Conservation (phyloP, 37 sponge, comb jelly and placozoan genomes). For the Aplysina aerophoba region DNA sequence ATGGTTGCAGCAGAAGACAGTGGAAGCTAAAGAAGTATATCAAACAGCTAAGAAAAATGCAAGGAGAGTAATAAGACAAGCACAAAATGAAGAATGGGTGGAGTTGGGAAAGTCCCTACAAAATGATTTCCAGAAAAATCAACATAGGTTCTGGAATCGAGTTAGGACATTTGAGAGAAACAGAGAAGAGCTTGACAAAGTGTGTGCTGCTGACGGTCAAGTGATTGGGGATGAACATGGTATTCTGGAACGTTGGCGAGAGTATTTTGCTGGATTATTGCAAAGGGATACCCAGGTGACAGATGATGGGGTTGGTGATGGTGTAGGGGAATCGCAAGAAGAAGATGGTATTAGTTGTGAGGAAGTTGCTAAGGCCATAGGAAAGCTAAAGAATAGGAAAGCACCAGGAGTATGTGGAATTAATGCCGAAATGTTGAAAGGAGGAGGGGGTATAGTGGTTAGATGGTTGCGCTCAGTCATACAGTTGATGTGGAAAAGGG, state of each 20-base stretch:
- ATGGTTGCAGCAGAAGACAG: conserved; percentile 8
- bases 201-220: too few relatives aligned
- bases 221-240: too few relatives aligned
- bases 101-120: not conserved
- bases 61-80: conserved; percentile 24
- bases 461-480: not conserved
- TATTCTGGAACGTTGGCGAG: too few relatives aligned
- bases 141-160: not conserved
- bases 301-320: too few relatives aligned
- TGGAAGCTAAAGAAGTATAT: conserved; percentile 10
- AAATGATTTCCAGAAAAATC: conserved; percentile 2
- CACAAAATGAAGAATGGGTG: conserved; percentile 5
- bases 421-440: conserved; percentile 18
- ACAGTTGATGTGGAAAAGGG: conserved; percentile 17
- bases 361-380: conserved; percentile 21
- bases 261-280: too few relatives aligned
- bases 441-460: conserved; percentile 8
- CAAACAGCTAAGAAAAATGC: conserved; percentile 19
- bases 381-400: conserved; percentile 13
- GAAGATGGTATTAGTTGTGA: not conserved
- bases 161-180: too few relatives aligned
- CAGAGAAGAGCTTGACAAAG: too few relatives aligned
- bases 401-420: conserved; percentile 12
- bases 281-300: too few relatives aligned
- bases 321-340: too few relatives aligned